phyloP scores from a whole-genome alignment of 2,113 vertebrate genomes.

The Budorcas taxicolor region DNA sequence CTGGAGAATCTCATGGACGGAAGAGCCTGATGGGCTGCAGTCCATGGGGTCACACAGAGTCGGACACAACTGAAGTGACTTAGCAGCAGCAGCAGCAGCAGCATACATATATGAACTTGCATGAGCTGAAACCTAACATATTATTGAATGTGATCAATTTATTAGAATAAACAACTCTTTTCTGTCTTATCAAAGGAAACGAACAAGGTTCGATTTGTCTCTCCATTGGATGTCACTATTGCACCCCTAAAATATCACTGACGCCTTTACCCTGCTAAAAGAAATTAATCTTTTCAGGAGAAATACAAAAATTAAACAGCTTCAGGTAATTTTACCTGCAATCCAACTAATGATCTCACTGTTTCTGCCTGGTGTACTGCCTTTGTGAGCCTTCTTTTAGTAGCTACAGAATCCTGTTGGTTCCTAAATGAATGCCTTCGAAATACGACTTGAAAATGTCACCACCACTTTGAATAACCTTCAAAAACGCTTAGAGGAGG shows the following conservation, averaged over 20 bases:
- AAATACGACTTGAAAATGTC: constrained; percentile 63
- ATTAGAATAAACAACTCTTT: not conserved
- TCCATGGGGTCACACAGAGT: too few relatives aligned
- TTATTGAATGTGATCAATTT: not conserved
- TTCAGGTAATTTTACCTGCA: not conserved
- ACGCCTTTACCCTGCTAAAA: not conserved
- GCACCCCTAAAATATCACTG: not conserved
- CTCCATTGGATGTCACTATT: not conserved
- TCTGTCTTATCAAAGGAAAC: not conserved
- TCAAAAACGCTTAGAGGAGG: constrained; percentile 55
- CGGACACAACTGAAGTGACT: too few relatives aligned
- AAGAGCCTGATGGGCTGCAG: too few relatives aligned
- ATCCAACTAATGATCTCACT: not conserved
- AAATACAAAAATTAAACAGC: not conserved
- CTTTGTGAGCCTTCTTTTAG: not conserved
- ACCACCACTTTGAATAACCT: constrained; percentile 64
- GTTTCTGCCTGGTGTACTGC: not conserved
- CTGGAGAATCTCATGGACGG: too few relatives aligned
- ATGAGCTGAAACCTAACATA: not conserved
- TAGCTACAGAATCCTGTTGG: not conserved
- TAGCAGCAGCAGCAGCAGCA: too few relatives aligned
- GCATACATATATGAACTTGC: not conserved
- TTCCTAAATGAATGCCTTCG: constrained; percentile 13
- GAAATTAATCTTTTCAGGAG: not conserved
- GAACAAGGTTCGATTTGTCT: not conserved